phyloP scores from a whole-genome alignment of 1,140 invertebrate genomes.

The Cephus cinctus region DNA sequence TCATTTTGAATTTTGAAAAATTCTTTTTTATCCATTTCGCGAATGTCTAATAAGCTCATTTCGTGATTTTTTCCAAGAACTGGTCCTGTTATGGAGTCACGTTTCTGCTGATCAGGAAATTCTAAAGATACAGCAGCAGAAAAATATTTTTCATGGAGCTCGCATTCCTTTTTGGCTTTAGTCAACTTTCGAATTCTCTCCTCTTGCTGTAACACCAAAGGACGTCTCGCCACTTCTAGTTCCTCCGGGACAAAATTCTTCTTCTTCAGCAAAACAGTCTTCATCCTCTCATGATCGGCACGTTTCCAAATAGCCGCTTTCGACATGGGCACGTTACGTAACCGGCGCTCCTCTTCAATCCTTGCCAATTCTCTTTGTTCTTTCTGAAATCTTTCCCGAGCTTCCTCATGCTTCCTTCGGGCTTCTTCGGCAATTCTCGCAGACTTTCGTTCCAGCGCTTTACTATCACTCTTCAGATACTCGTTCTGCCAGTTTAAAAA shows the following conservation, averaged over 20 bases:
- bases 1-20: conserved; percentile 23
- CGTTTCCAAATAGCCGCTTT: conserved; percentile 39
- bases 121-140: conserved; percentile 17
- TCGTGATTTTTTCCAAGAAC: neutral
- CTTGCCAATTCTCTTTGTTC: conserved; percentile 32
- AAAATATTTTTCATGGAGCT: conserved; percentile 17
- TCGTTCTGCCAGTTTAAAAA: conserved; percentile 36
- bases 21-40: conserved; percentile 15
- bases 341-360: conserved; percentile 28
- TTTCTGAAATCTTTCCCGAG: conserved; percentile 26
- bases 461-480: conserved; percentile 28
- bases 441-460: conserved; percentile 21
- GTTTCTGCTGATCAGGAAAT: conserved; percentile 26
- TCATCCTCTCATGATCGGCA: conserved; percentile 47
- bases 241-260: conserved; percentile 47
- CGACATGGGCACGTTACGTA: conserved; percentile 35
- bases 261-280: conserved; percentile 43
- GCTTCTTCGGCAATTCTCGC: conserved; percentile 26
- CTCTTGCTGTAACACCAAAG: conserved; percentile 42
- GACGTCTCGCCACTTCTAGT: conserved; percentile 43
- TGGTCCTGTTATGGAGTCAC: neutral
- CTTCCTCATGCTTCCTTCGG: conserved; percentile 23
- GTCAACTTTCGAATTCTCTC: conserved; percentile 42
- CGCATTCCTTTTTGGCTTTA: conserved; percentile 27
- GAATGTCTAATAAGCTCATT: conserved; percentile 7